These are phyloP conservation scores for Catharus bicknelli DNA, from an alignment of 2,113 vertebrate genomes.

Conservation along the genomic window DNA sequence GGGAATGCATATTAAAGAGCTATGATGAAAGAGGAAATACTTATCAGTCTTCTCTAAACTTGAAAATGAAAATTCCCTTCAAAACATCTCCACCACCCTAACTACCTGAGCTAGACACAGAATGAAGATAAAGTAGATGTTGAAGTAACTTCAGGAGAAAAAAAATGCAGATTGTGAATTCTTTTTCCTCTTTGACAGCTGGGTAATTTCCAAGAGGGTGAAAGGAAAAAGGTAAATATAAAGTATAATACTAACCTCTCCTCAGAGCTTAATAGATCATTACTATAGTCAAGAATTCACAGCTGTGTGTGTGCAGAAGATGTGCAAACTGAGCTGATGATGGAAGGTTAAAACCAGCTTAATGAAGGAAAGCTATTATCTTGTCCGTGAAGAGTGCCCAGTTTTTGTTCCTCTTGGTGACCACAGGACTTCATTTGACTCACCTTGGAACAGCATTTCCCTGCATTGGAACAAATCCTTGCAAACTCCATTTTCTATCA, in stretches of 20 bases:
- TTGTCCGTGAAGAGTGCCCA: not conserved
- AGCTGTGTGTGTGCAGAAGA: not conserved
- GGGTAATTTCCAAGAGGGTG: not conserved
- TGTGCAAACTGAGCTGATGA: not conserved
- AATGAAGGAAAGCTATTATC: not conserved
- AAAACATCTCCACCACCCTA: not conserved
- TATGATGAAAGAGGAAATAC: not conserved
- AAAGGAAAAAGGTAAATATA: not conserved
- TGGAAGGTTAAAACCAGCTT: not conserved
- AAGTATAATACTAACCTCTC: not conserved
- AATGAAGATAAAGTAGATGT: not conserved
- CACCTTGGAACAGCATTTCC: rapidly evolving
- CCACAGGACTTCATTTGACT: not conserved
- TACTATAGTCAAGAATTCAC: not conserved
- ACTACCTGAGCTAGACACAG: not conserved
- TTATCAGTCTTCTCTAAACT: not conserved
- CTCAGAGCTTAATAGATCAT: not conserved
- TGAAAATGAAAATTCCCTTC: not conserved
- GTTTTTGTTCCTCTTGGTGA: not conserved
- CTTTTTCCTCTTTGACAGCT: not conserved
- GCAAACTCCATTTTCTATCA: not conserved
- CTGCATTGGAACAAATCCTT: not conserved
- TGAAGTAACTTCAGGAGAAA: not conserved
- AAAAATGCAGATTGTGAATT: not conserved
- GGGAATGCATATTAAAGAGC: not conserved